Percentiles rank a stretch among this genome's conserved stretches.
phyloP scores from a whole-genome alignment of 2,113 vertebrate genomes.

The Nerophis ophidion region DNA sequence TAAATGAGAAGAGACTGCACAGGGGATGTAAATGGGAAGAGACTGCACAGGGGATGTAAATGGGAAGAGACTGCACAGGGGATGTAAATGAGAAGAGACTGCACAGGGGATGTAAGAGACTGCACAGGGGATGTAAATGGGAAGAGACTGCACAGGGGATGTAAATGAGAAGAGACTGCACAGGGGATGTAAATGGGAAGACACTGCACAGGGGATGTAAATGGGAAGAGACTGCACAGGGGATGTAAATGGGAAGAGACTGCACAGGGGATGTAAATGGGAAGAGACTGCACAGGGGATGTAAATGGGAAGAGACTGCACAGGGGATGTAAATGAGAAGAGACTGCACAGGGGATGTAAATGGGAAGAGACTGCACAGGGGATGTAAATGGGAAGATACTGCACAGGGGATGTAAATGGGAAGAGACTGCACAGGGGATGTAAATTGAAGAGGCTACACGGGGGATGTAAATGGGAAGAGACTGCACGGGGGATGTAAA shows the following conservation, averaged over 20 bases:
- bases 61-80: slow-evolving; percentile 19
- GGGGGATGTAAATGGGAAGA: too few relatives aligned
- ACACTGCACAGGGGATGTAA: slow-evolving; percentile 16
- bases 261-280: slow-evolving; percentile 23
- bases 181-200: slow-evolving; percentile 27
- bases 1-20: slow-evolving; percentile 22
- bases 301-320: slow-evolving; percentile 21
- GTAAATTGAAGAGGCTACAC: too few relatives aligned
- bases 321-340: slow-evolving; percentile 27
- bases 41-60: slow-evolving; percentile 22
- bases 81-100: slow-evolving; percentile 23
- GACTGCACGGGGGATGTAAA: too few relatives aligned
- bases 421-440: slow-evolving; percentile 18
- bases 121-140: too few relatives aligned
- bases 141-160: slow-evolving; percentile 18
- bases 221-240: slow-evolving; percentile 22
- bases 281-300: slow-evolving; percentile 18
- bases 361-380: slow-evolving; percentile 22
- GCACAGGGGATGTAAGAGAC: too few relatives aligned
- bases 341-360: slow-evolving; percentile 16
- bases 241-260: slow-evolving; percentile 24
- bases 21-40: slow-evolving; percentile 26
- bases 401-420: slow-evolving; percentile 23
- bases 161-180: slow-evolving; percentile 21
- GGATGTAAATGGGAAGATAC: slow-evolving; percentile 24